phyloP scores from a whole-genome alignment of 2,113 vertebrate species.

The Uria aalge region DNA sequence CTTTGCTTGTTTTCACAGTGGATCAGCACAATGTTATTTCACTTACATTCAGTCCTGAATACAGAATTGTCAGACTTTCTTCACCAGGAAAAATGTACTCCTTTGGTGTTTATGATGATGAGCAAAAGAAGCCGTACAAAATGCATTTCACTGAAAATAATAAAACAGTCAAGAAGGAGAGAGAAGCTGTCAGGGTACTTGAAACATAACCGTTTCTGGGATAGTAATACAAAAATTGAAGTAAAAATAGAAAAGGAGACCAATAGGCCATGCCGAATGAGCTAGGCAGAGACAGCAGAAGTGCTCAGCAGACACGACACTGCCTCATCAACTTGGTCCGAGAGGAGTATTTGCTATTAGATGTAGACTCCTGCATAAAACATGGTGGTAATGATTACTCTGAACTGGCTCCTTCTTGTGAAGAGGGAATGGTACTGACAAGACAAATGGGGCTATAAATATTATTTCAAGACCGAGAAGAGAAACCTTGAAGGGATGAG shows the following conservation, averaged over 20 bases:
- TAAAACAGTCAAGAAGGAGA: background rate
- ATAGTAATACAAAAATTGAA: background rate
- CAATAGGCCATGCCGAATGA: background rate
- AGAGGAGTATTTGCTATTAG: background rate
- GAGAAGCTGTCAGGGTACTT: background rate
- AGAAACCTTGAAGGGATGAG: background rate
- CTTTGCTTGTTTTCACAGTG: background rate
- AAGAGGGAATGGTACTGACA: background rate
- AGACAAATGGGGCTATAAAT: constrained; percentile 32
- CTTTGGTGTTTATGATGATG: background rate
- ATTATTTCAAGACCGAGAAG: constrained; percentile 21
- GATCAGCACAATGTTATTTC: background rate
- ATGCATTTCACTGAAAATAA: background rate
- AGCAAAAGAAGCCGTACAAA: background rate
- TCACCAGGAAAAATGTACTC: background rate
- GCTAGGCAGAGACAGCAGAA: background rate
- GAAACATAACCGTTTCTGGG: background rate
- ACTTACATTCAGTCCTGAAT: background rate
- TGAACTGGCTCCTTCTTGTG: background rate
- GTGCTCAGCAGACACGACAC: background rate
- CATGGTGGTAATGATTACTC: background rate
- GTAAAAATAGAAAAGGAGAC: constrained; percentile 2
- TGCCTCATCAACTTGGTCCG: background rate
- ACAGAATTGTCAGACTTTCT: background rate
- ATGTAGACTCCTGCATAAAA: constrained; percentile 28